Evolutionary conservation across 2,888 invertebrate genomes (phyloP).

Genomic region (Metacarcinus magister): DNA sequence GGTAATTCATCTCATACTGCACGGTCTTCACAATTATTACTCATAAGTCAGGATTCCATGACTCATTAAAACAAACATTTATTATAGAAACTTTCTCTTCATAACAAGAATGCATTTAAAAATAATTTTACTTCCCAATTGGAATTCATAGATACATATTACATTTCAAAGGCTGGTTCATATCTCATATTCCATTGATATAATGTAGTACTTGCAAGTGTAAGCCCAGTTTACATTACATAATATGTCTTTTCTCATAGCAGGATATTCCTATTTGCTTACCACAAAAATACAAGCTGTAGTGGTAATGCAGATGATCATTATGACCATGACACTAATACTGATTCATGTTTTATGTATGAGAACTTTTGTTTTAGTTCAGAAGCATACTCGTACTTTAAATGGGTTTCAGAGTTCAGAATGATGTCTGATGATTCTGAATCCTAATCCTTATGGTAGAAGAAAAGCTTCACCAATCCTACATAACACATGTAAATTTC

Average conservation of each 20-base stretch:
- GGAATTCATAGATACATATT: neutral
- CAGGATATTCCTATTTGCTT: neutral
- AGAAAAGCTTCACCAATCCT: neutral
- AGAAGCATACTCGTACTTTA: neutral
- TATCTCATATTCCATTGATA: too few relatives aligned
- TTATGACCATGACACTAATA: neutral
- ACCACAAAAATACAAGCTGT: neutral
- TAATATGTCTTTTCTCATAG: neutral
- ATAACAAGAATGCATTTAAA: neutral
- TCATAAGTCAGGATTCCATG: neutral
- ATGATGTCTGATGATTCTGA: neutral
- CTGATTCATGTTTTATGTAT: neutral
- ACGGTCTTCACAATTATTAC: neutral
- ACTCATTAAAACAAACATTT: neutral
- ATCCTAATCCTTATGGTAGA: neutral
- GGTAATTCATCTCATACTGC: neutral
- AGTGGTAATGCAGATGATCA: neutral
- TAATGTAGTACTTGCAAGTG: neutral
- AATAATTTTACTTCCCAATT: neutral
- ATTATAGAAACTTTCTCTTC: neutral
- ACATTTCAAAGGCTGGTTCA: too few relatives aligned
- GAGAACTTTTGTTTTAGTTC: neutral
- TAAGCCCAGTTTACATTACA: neutral
- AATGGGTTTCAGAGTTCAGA: neutral
- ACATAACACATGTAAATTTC: neutral